Base-by-base conservation (phyloP, 2,888 invertebrate genomes). In the Lacanobia oleracea region DNA sequence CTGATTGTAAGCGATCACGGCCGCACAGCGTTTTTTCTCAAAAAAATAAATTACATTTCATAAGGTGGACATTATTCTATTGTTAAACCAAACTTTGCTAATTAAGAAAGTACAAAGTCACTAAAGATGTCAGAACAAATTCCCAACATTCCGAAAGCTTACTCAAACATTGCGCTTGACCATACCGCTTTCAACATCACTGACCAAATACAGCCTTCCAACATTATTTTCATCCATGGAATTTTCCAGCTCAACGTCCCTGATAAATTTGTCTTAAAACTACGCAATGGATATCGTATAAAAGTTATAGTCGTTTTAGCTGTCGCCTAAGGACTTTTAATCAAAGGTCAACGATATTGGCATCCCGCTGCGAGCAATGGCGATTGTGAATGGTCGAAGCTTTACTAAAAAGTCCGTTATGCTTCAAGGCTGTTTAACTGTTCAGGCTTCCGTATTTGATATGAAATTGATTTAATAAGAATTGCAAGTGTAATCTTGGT, bases 321-420 rank as follows among this genome's bases (percentile, higher is more conserved):
- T 45, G 21, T 51, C 23, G 23, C 37, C 27, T 51, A 70, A 51
- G 27, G 62, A 68, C 61, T 66, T 48, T 67, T 27, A 63, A 66
- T 37, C 33, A 62, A 76, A 79, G 76, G 79, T 72, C 76, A 72
- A 33, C 27, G 67, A 27, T 67, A 67, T 51, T 61, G 75, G 65
- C 61, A 59, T 67, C 80, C 80, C 72, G 72, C 82, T 65, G 82
- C 18, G 82, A 72, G 65, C 74, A 69, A 70, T 67, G 71, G 67
- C 48, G 53, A 82, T 73, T 77, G 74, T 72, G 48, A 67, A 77
- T 65, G 72, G 54, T 72, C 53, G 23, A 21, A 27, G 33, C 50
- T 62, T 70, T 48, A 65, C 33, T 72, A 57, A 50, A 3, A 67
- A 65, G 62, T 21, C 80, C 54, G 80, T 80, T 77, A 74, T 37